These are phyloP conservation scores for Saguinus imperator DNA, from an alignment of 2,113 vertebrate species.

Conservation along the genomic window DNA sequence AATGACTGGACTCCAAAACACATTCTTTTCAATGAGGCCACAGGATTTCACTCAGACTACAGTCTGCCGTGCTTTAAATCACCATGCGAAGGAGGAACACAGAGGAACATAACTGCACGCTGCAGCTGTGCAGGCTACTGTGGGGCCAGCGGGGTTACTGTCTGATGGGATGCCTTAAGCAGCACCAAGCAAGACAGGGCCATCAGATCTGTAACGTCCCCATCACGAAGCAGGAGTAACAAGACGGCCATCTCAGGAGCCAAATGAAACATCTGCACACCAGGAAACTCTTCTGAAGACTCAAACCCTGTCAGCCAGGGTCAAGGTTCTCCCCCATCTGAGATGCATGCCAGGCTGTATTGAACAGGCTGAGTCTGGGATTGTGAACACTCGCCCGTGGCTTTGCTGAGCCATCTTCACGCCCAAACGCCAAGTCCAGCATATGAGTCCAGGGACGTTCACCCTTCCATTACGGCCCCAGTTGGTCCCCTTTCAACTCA, in stretches of 20 bases:
- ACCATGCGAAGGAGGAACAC: rapidly evolving
- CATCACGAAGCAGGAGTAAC: background rate
- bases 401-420: background rate
- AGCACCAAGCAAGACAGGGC: rapidly evolving
- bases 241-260: background rate
- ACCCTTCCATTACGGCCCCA: rapidly evolving
- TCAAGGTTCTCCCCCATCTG: background rate
- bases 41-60: background rate
- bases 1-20: no score
- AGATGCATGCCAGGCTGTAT: background rate
- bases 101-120: background rate
- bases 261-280: background rate
- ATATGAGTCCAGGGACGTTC: rapidly evolving
- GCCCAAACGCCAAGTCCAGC: background rate
- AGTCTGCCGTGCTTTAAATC: background rate
- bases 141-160: rapidly evolving
- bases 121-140: no score
- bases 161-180: rapidly evolving
- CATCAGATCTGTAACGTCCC: rapidly evolving
- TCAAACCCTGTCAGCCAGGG: background rate
- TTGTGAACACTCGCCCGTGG: no score
- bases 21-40: background rate
- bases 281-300: background rate
- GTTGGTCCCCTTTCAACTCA: constrained; percentile 72
- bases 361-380: no score